Conservation (phyloP, 2,888 invertebrate species). For the Drosophila gaucha region DNA sequence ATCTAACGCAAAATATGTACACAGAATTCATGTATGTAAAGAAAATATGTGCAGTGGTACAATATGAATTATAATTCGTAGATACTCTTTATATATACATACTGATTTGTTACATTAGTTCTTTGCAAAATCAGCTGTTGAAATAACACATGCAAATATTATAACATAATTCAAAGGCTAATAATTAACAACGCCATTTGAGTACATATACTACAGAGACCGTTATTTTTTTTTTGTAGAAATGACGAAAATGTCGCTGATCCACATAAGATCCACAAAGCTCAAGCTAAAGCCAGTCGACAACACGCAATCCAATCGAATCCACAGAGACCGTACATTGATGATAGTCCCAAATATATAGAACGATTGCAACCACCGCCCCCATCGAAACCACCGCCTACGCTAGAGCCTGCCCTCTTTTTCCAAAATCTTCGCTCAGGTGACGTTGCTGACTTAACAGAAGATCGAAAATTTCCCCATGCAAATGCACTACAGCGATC, state of each 20-base stretch:
- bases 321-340: slow-evolving; percentile 35
- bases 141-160: no score
- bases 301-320: slow-evolving; percentile 25
- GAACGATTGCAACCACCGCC: slow-evolving; percentile 51
- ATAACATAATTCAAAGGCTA: no score
- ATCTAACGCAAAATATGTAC: no score
- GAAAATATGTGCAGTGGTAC: no score
- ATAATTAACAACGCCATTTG: no score
- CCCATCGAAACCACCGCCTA: slow-evolving; percentile 63
- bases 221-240: slow-evolving; percentile 35
- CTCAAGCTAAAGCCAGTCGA: slow-evolving; percentile 19
- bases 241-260: slow-evolving; percentile 64
- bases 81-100: no score
- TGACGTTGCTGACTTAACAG: slow-evolving; percentile 8
- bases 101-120: no score
- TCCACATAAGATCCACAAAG: slow-evolving; percentile 13
- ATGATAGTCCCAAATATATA: slow-evolving; percentile 22
- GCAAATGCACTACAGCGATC: slow-evolving; percentile 82
- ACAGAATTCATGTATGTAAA: no score
- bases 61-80: no score
- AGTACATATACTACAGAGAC: not conserved
- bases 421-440: slow-evolving; percentile 31
- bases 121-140: no score
- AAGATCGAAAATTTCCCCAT: slow-evolving; percentile 27
- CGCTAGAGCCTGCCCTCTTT: slow-evolving; percentile 37